A percentile compares a stretch with the other conserved stretches of the same genome.
Evolutionary conservation across 2,888 invertebrate genomes (phyloP).

Genomic region (Polia nebulosa): DNA sequence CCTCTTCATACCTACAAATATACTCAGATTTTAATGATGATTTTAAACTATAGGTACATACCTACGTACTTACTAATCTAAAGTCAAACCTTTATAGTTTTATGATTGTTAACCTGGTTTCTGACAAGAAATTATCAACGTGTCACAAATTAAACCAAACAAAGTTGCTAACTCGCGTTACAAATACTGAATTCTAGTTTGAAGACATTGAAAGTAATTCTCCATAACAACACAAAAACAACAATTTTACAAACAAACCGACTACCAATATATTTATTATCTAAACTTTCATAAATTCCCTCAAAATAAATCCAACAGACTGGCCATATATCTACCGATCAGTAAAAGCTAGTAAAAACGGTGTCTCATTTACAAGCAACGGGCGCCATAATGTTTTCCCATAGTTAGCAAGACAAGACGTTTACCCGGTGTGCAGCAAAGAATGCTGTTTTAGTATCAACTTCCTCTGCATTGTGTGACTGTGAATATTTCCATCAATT

Average conservation of each 20-base stretch:
- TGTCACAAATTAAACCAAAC: not conserved
- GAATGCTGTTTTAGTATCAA: constrained; percentile 70
- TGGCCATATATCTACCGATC: constrained; percentile 15
- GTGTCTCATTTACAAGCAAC: constrained; percentile 68
- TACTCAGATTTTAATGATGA: not conserved
- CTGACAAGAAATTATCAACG: not conserved
- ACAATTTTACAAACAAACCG: constrained; percentile 13
- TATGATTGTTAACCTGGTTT: too few relatives aligned
- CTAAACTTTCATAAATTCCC: constrained; percentile 5
- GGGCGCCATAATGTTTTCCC: constrained; percentile 69
- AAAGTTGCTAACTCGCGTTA: too few relatives aligned
- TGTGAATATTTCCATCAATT: constrained; percentile 53
- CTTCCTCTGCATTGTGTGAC: constrained; percentile 68
- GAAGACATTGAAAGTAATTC: too few relatives aligned
- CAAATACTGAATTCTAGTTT: too few relatives aligned
- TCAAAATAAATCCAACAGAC: constrained; percentile 16
- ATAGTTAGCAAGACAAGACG: constrained; percentile 67
- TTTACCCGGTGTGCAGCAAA: constrained; percentile 48
- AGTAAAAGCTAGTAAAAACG: constrained; percentile 35
- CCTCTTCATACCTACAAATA: not conserved
- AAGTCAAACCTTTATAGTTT: not conserved
- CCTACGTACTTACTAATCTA: not conserved
- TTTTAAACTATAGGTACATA: not conserved
- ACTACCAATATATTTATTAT: not conserved
- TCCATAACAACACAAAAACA: too few relatives aligned